A percentile compares a stretch with the other conserved stretches of the same genome.
phyloP scores from a whole-genome alignment of 2,888 invertebrate species.

The Tetranychus truncatus region DNA sequence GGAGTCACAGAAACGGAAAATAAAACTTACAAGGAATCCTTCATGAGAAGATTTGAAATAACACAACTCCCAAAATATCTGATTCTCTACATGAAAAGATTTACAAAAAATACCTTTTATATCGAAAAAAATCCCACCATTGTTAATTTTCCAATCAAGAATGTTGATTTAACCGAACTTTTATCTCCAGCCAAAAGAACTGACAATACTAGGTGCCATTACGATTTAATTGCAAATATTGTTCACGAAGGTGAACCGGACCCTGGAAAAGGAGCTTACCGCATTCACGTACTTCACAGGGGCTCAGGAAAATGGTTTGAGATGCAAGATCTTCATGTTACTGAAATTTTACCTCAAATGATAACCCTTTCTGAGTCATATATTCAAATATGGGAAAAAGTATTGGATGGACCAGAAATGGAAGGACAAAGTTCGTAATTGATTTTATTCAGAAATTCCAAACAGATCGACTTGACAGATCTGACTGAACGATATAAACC shows the following conservation, averaged over 20 bases:
- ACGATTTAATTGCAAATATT: constrained; percentile 94
- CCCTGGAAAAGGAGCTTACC: constrained; percentile 66
- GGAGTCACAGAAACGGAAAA: constrained; percentile 89
- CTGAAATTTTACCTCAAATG: constrained; percentile 96
- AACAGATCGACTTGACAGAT: no score
- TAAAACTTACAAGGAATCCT: constrained; percentile 97
- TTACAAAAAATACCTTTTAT: constrained; percentile 96
- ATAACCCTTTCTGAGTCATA: constrained; percentile 97
- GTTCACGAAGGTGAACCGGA: constrained; percentile 90
- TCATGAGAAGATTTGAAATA: constrained; percentile 87
- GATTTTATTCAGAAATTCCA: no score
- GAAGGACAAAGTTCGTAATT: no score
- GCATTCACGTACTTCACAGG: constrained; percentile 74
- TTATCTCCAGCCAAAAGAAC: constrained; percentile 44
- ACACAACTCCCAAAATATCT: constrained; percentile 79
- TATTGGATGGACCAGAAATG: no score
- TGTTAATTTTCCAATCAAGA: constrained; percentile 96
- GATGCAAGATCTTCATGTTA: constrained; percentile 88
- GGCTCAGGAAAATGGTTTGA: constrained; percentile 70
- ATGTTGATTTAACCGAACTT: constrained; percentile 90
- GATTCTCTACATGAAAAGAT: constrained; percentile 87
- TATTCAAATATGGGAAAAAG: constrained; percentile 50
- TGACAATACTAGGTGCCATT: constrained; percentile 58
- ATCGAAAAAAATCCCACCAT: constrained; percentile 99
- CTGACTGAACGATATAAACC: no score